These are phyloP conservation scores for Chymomyza caudatula DNA, from an alignment of 2,888 invertebrate species.

Conservation along the genomic window DNA sequence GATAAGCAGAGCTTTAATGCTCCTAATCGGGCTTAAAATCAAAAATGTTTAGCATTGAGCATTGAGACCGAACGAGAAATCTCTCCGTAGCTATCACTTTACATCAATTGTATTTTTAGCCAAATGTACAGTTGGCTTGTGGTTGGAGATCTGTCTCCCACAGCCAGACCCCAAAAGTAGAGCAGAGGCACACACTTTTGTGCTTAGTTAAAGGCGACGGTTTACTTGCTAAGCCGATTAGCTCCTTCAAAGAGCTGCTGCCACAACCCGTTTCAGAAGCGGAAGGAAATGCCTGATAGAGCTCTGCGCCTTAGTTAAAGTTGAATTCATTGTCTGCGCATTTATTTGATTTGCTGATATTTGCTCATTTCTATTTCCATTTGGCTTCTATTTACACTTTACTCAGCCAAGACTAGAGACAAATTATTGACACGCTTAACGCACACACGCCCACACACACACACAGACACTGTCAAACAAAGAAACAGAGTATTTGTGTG, in stretches of 20 bases:
- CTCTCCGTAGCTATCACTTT: not conserved
- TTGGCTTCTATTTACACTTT: conserved; percentile 48
- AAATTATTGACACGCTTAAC: conserved; percentile 66
- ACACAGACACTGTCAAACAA: not conserved
- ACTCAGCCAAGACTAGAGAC: conserved; percentile 39
- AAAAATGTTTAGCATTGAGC: conserved; percentile 40
- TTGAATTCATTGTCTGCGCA: conserved; percentile 7
- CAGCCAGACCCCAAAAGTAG: not conserved
- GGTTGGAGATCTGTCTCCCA: too few relatives aligned
- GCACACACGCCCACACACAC: conserved; percentile 22
- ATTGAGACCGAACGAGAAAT: not conserved
- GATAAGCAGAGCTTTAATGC: conserved; percentile 64
- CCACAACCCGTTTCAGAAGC: not conserved
- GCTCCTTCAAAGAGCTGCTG: not conserved
- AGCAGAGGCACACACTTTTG: not conserved
- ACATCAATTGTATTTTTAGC: not conserved
- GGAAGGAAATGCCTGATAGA: not conserved
- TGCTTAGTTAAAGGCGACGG: conserved; percentile 22
- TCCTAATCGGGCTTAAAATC: conserved; percentile 67
- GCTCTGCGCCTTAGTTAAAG: not conserved
- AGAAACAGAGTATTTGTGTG: conserved; percentile 29
- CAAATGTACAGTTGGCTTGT: not conserved
- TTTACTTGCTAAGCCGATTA: conserved; percentile 44
- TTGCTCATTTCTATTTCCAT: conserved; percentile 46
- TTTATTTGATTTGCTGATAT: conserved; percentile 53